These are phyloP conservation scores for Silurus glanis DNA, from an alignment of 2,113 vertebrate species.

Conservation along the genomic window DNA sequence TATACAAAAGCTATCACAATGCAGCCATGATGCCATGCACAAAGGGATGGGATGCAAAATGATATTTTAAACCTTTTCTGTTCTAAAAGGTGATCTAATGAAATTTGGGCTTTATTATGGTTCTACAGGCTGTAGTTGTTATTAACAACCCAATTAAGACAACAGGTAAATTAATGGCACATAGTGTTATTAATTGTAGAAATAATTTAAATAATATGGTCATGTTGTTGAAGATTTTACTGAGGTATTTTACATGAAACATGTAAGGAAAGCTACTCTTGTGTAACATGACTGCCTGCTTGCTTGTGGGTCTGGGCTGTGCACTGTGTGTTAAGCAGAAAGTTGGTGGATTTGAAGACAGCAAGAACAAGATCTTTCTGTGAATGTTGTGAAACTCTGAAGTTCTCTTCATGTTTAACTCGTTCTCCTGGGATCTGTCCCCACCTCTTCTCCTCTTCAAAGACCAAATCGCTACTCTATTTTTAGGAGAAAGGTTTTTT, in stretches of 20 bases:
- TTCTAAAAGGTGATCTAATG: neutral
- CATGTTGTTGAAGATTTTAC: neutral
- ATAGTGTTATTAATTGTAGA: neutral
- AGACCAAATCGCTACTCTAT: slow-evolving; percentile 40
- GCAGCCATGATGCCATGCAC: neutral
- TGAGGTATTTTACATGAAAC: neutral
- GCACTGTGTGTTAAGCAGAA: slow-evolving; percentile 11
- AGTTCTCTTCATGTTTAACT: slow-evolving; percentile 41
- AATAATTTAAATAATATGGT: neutral
- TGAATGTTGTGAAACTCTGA: slow-evolving; percentile 44
- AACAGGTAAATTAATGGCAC: neutral
- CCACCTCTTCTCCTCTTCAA: slow-evolving; percentile 48
- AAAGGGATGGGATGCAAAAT: neutral
- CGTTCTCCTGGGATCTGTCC: slow-evolving; percentile 46
- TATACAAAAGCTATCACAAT: neutral
- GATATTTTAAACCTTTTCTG: neutral
- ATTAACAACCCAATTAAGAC: neutral
- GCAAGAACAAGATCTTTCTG: neutral
- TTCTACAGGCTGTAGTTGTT: neutral
- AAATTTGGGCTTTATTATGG: neutral
- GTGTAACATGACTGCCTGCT: neutral
- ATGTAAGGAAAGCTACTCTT: neutral
- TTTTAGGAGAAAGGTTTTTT: slow-evolving; percentile 42
- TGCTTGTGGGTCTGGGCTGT: slow-evolving; percentile 8
- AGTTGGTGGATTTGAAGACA: slow-evolving; percentile 17